Percentiles rank a stretch among this genome's conserved stretches.
phyloP scores from a whole-genome alignment of 2,113 vertebrate genomes.

The Tachysurus vachellii region DNA sequence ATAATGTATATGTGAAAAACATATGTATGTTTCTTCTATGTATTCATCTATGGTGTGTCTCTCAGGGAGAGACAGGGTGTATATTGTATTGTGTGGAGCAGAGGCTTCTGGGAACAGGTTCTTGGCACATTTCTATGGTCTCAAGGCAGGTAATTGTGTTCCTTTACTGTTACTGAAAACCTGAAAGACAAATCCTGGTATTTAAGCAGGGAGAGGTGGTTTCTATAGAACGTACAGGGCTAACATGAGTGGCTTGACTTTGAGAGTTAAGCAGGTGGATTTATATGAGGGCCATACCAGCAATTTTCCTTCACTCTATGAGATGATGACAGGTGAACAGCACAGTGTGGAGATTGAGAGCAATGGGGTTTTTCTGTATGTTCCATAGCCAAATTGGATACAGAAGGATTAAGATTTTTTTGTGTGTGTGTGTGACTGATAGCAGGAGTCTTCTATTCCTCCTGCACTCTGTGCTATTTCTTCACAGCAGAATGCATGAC shows the following conservation, averaged over 20 bases:
- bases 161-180: background rate
- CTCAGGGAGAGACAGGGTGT: background rate
- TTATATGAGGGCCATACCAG: background rate
- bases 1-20: no score
- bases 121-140: background rate
- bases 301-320: background rate
- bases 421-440: background rate
- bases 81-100: background rate
- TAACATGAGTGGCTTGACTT: background rate
- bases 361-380: background rate
- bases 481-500: background rate
- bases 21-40: background rate
- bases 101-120: background rate
- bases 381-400: background rate
- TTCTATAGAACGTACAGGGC: background rate
- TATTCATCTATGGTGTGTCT: background rate
- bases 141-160: background rate
- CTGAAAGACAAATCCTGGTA: background rate
- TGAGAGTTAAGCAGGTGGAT: background rate
- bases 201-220: background rate
- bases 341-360: background rate
- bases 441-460: background rate
- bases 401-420: no score
- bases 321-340: background rate
- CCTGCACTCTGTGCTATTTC: background rate